A percentile compares a stretch with the other conserved stretches of the same genome.
Conservation (phyloP, 2,888 invertebrate species). For the Capitulum mitella region DNA sequence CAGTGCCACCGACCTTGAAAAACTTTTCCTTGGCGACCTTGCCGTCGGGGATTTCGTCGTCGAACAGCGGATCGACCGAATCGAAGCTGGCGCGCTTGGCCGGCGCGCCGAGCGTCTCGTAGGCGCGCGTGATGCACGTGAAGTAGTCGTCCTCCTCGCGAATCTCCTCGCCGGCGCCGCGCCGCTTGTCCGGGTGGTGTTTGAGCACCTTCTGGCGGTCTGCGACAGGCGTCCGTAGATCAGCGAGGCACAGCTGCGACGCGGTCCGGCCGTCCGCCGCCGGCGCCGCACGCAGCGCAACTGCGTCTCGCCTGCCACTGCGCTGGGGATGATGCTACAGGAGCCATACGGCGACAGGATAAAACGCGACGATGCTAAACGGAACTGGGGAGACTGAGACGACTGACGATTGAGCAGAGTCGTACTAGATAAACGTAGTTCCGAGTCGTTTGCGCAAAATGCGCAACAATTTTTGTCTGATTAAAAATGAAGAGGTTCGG, state of each 20-base stretch:
- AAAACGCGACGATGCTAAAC: too few species aligned
- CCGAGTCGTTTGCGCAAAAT: too few species aligned
- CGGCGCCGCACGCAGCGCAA: too few species aligned
- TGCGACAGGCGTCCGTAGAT: conserved; percentile 39
- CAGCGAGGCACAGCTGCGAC: background rate
- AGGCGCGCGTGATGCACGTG: conserved; percentile 96
- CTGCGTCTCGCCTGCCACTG: too few species aligned
- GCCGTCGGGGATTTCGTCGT: conserved; percentile 72
- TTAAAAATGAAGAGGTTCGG: too few species aligned
- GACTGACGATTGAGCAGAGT: too few species aligned
- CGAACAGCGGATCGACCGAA: conserved; percentile 91
- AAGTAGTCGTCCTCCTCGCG: conserved; percentile 92
- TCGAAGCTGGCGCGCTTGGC: conserved; percentile 83
- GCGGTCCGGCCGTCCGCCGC: background rate
- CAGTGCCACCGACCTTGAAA: conserved; percentile 46
- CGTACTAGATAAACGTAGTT: too few species aligned
- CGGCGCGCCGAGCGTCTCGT: conserved; percentile 78
- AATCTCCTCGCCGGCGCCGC: conserved; percentile 79
- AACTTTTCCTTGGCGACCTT: conserved; percentile 71
- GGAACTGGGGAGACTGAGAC: too few species aligned
- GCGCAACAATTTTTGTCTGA: too few species aligned
- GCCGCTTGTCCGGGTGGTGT: conserved; percentile 97
- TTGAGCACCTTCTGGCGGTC: conserved; percentile 74
- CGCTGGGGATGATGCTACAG: too few species aligned
- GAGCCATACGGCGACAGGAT: too few species aligned